A percentile compares a stretch with the other conserved stretches of the same genome.
Conservation (phyloP, 2,888 invertebrate species). For the Tupiocoris notatus region DNA sequence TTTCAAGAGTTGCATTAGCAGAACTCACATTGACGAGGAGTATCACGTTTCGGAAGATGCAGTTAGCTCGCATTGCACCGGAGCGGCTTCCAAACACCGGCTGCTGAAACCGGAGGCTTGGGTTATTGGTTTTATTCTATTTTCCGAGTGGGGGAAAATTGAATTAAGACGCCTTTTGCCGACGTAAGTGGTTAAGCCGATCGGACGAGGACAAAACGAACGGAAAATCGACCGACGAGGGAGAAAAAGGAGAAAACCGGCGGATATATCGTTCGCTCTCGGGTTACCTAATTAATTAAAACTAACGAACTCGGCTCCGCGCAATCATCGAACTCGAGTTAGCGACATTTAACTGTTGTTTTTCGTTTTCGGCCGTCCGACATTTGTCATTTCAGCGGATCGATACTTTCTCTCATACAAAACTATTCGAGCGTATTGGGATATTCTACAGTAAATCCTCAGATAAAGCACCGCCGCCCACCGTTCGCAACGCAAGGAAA, state of each 20-base stretch:
- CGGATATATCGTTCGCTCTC: too few relatives aligned
- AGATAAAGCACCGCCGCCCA: background rate
- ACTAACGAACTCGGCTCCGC: too few relatives aligned
- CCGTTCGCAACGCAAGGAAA: background rate
- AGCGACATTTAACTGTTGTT: too few relatives aligned
- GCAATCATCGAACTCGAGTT: too few relatives aligned
- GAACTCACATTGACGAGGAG: background rate
- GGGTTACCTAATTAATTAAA: too few relatives aligned
- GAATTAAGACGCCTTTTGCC: background rate
- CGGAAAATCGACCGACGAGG: background rate
- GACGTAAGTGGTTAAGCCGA: too few relatives aligned
- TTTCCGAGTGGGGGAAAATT: background rate
- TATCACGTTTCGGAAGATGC: background rate
- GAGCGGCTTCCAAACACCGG: background rate
- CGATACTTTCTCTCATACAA: background rate
- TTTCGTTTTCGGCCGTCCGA: too few relatives aligned
- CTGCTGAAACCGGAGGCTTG: background rate
- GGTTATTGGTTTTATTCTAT: background rate
- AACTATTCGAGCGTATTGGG: background rate
- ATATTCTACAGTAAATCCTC: background rate
- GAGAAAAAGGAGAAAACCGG: too few relatives aligned
- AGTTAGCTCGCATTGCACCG: background rate
- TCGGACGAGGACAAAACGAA: too few relatives aligned
- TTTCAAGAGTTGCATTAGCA: too few relatives aligned
- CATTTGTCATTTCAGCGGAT: too few relatives aligned